Conservation (phyloP, 2,888 invertebrate species). For the Formica aserva region DNA sequence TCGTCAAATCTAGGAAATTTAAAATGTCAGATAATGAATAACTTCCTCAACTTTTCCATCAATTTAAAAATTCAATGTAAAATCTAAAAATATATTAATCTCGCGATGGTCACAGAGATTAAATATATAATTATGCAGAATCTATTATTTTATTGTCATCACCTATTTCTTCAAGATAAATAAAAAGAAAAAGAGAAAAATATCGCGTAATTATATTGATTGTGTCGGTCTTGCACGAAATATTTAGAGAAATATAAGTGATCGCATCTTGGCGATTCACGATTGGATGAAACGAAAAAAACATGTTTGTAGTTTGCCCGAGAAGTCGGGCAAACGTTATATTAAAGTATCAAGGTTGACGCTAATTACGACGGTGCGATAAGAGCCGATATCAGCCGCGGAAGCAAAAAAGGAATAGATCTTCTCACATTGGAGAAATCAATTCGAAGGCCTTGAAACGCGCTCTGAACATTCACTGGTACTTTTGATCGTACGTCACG, state of each 20-base stretch:
- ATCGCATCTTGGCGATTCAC: neutral
- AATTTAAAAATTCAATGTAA: conserved; percentile 6
- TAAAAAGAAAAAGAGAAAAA: neutral
- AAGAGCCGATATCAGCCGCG: conserved; percentile 16
- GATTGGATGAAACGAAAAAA: neutral
- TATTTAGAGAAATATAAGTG: neutral
- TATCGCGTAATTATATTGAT: neutral
- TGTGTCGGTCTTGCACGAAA: neutral
- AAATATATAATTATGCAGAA: neutral
- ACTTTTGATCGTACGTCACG: conserved; percentile 12
- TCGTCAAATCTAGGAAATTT: neutral
- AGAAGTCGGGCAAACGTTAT: neutral
- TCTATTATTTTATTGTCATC: neutral
- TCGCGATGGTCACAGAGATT: neutral
- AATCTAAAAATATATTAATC: neutral
- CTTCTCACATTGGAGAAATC: conserved; percentile 49
- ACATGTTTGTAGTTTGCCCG: neutral
- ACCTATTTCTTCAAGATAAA: neutral
- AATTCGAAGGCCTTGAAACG: conserved; percentile 21
- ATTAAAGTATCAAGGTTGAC: conserved; percentile 11
- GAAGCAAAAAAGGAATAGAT: neutral
- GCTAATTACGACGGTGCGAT: conserved; percentile 26
- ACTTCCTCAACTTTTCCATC: neutral
- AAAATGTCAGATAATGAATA: neutral
- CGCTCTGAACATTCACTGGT: conserved; percentile 9